Evolutionary conservation across 2,797 vertebrate genomes (phyloP).

Genomic region (Takifugu ocellatus): DNA sequence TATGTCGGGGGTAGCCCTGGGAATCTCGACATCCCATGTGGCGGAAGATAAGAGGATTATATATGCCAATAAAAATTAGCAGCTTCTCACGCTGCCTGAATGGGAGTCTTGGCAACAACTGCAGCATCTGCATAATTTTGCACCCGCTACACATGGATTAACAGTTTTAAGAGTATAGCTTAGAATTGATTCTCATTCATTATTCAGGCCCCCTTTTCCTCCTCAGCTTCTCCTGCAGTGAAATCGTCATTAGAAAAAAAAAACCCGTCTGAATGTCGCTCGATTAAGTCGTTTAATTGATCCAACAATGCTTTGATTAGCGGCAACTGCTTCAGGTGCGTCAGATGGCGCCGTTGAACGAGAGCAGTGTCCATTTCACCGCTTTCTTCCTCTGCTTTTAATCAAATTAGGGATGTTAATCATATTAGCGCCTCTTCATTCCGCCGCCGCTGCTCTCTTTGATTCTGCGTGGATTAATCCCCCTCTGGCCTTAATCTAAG

Average conservation of each 20-base stretch:
- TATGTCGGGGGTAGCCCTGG: slow-evolving; percentile 22
- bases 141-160: slow-evolving; percentile 22
- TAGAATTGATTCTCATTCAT: slow-evolving; percentile 12
- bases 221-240: background rate
- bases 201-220: background rate
- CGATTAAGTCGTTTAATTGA: slow-evolving; percentile 11
- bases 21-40: slow-evolving; percentile 22
- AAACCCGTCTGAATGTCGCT: slow-evolving; percentile 1
- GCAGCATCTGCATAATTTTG: slow-evolving; percentile 19
- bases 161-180: slow-evolving; percentile 3
- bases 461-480: slow-evolving; percentile 59
- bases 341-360: slow-evolving; percentile 50
- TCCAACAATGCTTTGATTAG: slow-evolving; percentile 36
- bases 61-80: slow-evolving; percentile 28
- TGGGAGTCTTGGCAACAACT: slow-evolving; percentile 11
- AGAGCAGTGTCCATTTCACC: slow-evolving; percentile 48
- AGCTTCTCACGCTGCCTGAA: slow-evolving; percentile 28
- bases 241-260: slow-evolving; percentile 11
- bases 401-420: slow-evolving; percentile 68
- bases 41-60: slow-evolving; percentile 37
- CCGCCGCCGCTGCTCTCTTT: slow-evolving; percentile 41
- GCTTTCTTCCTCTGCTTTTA: slow-evolving; percentile 46
- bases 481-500: slow-evolving; percentile 59
- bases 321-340: slow-evolving; percentile 42
- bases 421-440: slow-evolving; percentile 46